These are phyloP conservation scores for Bombus vancouverensis DNA, from an alignment of 1,140 invertebrate species.

Conservation along the genomic window DNA sequence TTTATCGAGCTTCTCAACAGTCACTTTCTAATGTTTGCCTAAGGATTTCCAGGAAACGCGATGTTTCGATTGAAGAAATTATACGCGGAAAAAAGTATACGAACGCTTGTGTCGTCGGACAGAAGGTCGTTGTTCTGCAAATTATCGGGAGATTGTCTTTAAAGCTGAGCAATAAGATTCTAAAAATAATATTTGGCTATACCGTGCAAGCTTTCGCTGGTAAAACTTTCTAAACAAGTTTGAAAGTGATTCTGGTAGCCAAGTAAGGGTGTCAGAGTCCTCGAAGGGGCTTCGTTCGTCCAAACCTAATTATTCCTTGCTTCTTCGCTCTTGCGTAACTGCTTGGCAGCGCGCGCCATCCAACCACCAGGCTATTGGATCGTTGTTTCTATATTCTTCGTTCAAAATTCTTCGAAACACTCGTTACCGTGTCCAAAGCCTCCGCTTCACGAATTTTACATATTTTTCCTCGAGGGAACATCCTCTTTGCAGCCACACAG, in stretches of 20 bases:
- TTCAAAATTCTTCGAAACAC: neutral
- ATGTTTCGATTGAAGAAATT: neutral
- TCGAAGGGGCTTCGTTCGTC: constrained; percentile 26
- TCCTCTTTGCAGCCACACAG: too few relatives aligned
- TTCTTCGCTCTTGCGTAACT: constrained; percentile 25
- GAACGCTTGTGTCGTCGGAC: neutral
- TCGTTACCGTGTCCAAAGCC: neutral
- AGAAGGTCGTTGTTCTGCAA: neutral
- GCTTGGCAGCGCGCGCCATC: neutral
- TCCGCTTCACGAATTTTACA: neutral
- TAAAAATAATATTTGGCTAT: neutral
- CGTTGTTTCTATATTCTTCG: neutral
- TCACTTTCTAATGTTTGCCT: neutral
- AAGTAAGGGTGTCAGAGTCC: neutral
- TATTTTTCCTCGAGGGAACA: neutral
- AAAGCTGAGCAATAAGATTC: neutral
- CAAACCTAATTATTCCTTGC: constrained; percentile 39
- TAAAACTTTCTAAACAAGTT: neutral
- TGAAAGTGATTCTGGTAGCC: neutral
- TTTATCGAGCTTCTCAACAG: constrained; percentile 7
- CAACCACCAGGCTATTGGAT: neutral
- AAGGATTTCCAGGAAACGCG: neutral
- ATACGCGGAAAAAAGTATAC: too few relatives aligned
- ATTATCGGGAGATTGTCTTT: neutral
- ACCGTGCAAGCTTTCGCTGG: too few relatives aligned